A percentile compares a stretch with the other conserved stretches of the same genome.
These are phyloP conservation scores for Notechis scutatus DNA, from an alignment of 2,113 vertebrate species.

Conservation along the genomic window DNA sequence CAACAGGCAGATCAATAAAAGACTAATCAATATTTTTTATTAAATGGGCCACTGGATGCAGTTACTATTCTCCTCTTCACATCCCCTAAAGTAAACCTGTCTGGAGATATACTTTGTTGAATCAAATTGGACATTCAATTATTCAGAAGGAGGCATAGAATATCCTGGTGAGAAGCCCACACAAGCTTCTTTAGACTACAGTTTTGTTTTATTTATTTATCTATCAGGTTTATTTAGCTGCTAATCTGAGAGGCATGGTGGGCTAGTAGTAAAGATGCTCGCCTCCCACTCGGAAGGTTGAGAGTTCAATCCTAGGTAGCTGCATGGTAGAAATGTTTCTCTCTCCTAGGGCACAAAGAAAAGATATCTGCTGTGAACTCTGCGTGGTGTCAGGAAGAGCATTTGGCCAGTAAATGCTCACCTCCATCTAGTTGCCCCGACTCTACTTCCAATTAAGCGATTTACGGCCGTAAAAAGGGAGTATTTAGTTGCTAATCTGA, in stretches of 20 bases:
- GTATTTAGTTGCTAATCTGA: background rate
- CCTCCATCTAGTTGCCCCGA: too few species aligned
- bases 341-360: too few species aligned
- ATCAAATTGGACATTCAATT: background rate
- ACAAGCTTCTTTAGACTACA: background rate
- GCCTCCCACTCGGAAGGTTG: too few species aligned
- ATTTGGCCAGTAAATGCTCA: too few species aligned
- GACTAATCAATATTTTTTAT: background rate
- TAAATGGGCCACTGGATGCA: background rate
- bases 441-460: too few species aligned
- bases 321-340: too few species aligned
- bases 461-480: too few species aligned
- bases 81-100: background rate
- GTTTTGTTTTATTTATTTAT: background rate
- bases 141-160: background rate
- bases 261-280: too few species aligned
- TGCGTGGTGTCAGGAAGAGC: too few species aligned
- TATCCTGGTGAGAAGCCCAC: background rate
- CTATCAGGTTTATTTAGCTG: background rate
- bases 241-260: background rate
- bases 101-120: background rate
- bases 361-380: too few species aligned
- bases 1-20: background rate
- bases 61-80: background rate
- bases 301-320: too few species aligned